Conservation (phyloP, 2,113 vertebrate species). For the Paracanthobrama guichenoti region DNA sequence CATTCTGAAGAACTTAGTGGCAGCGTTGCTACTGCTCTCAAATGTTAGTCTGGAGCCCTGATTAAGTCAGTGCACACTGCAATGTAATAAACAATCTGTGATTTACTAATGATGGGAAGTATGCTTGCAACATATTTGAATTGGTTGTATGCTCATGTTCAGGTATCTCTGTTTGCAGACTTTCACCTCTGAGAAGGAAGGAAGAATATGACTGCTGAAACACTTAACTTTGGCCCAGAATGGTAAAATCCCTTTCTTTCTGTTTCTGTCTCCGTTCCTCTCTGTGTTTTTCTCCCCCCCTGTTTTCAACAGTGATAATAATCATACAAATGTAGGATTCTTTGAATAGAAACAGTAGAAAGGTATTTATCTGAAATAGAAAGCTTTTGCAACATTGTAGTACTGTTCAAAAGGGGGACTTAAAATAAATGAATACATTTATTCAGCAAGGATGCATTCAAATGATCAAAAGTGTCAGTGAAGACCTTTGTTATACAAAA, state of each 20-base stretch:
- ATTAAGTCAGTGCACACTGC: neutral
- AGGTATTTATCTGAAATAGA: too few species aligned
- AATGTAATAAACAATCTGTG: neutral
- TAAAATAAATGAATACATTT: too few species aligned
- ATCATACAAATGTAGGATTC: too few species aligned
- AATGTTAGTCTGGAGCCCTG: too few species aligned
- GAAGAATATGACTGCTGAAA: constrained; percentile 91
- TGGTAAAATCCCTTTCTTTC: constrained; percentile 73
- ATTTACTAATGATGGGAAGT: neutral
- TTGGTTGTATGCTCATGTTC: neutral
- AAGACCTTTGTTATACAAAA: too few species aligned
- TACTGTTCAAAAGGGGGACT: too few species aligned
- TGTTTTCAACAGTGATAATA: neutral
- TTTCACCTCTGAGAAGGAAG: constrained; percentile 76
- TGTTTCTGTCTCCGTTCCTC: neutral
- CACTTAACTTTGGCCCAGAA: constrained; percentile 93
- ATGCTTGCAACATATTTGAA: neutral
- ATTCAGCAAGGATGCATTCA: too few species aligned
- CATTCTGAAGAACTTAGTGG: too few species aligned
- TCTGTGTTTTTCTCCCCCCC: neutral
- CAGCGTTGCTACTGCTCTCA: too few species aligned
- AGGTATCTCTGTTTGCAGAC: constrained; percentile 59
- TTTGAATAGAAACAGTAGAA: too few species aligned
- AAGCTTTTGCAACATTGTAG: too few species aligned
- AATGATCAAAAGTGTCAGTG: too few species aligned